Base-by-base conservation (phyloP, 2,888 invertebrate genomes). In the Drosophila neutralis region DNA sequence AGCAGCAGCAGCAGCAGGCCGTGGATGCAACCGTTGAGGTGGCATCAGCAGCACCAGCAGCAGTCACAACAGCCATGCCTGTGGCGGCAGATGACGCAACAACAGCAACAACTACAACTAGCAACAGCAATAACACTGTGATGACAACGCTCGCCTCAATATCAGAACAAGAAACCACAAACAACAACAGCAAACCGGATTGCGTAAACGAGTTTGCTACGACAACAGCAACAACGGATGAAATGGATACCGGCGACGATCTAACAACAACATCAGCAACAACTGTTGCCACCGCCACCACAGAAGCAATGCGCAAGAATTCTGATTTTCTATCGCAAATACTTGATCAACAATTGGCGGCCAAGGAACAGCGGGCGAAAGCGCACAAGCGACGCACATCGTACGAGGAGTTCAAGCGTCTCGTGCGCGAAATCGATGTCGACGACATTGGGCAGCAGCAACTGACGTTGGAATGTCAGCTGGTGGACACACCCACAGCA, bases 351-450 rank as follows among this genome's bases (percentile, higher is more conserved):
- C 90, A 92, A 70, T 78, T 91, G 74, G 82, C 88, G 78, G 83
- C 89, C 68, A 87, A 92, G 74, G 92, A 93, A 70, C 90, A 92
- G 66, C 83, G 87, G 52, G 92, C 89, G 74, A 93, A 93, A 73
- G 92, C 92, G 51, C 92, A 92, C 67, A 90, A 91, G 68, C 92
- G 93, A 33, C 91, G 93, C 71, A 93, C 93, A 78, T 93, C 93
- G 13, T 93, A 93, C 73, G 93, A 93, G 76, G 93, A 93, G 82
- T 93, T 93, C 69, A 93, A 93, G 76, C 92, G 91, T 69, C 87
- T 93, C 65, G 92, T 93, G 57, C 90, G 91, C 74, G 93, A 93
- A 74, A 91, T 91, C 69, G 92, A 93, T 67, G 81, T 72, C 63
- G 76, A 66, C 56, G 69, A 62, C 24, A 48, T 59, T 69, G 76